These are phyloP conservation scores for Melozone crissalis DNA, from an alignment of 2,113 vertebrate species.

Conservation along the genomic window DNA sequence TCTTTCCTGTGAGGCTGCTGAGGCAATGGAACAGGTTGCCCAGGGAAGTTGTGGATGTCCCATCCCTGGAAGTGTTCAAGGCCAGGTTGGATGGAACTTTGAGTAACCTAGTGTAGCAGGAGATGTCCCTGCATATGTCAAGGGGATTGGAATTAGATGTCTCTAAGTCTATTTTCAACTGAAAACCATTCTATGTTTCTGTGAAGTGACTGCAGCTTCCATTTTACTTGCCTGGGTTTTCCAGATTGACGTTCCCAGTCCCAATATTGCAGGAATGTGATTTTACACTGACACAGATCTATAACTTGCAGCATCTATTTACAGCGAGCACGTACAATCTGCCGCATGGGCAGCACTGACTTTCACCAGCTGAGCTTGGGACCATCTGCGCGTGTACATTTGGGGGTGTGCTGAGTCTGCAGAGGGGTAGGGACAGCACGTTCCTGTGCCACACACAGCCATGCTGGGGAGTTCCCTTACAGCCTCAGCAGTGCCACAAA, in stretches of 20 bases:
- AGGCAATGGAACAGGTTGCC: background rate
- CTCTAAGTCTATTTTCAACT: background rate
- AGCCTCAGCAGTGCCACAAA: background rate
- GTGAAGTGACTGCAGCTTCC: background rate
- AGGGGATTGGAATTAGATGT: background rate
- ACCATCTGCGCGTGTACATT: background rate
- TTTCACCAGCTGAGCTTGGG: background rate
- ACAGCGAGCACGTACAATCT: background rate
- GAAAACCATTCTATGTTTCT: background rate
- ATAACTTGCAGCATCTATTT: background rate
- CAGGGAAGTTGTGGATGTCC: background rate
- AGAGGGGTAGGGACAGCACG: background rate
- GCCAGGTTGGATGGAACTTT: background rate
- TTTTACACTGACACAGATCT: background rate
- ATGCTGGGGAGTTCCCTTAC: background rate
- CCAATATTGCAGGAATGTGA: background rate
- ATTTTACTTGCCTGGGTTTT: background rate
- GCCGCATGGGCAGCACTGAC: background rate
- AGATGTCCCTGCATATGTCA: background rate
- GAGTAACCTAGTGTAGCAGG: background rate
- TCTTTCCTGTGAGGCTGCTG: background rate
- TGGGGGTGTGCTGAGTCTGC: background rate
- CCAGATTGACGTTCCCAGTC: background rate
- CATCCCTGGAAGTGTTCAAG: background rate
- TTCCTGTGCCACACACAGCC: background rate